Evolutionary conservation across 2,888 invertebrate genomes (phyloP), one percentile per base, ranked within the genome.

Genomic region (Dicycla oo): DNA sequence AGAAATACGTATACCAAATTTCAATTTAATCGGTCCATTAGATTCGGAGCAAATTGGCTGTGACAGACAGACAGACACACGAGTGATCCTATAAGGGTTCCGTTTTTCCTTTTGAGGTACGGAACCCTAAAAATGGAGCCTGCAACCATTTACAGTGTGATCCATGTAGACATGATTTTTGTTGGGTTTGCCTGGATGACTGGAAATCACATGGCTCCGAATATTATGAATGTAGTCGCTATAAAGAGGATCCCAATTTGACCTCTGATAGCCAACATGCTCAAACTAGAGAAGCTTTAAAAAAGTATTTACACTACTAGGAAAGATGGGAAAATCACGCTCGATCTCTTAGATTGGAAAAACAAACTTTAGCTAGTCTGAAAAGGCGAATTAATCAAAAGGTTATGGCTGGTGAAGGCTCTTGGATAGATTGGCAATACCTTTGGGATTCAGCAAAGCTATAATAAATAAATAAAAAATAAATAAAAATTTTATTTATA

Each of bases 101-200:
- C n/a, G n/a, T n/a, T n/a, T n/a, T n/a, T n/a, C n/a, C n/a, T n/a
- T n/a, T n/a, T n/a, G n/a, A n/a, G n/a, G n/a, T n/a, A n/a, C n/a
- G n/a, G n/a, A n/a, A n/a, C n/a, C n/a, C n/a, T n/a, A n/a, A n/a
- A 95, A 99, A 99, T 96, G 99, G 99, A 70, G 99, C 99, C 3
- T 99, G 99, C 93, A 99, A 99, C 96, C 99, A 99, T 92, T 99
- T 99, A 99, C 99, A 99, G 94, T 99, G 99, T 94, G 99, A 98
- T 88, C 98, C 98, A 84, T 99, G 99, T 94, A 98, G 99, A 93
- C 98, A 99, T 94, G 99, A 99, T 94, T 99, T 99, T 93, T 99
- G 99, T 94, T 99, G 99, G 99, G 99, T 99, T 97, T 99, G 99
- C 93, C 96, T 99, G 80, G 99, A 99, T 70, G 99, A 99, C 93